Base-by-base conservation (phyloP, 2,113 vertebrate species). In the Ariopsis seemanni region DNA sequence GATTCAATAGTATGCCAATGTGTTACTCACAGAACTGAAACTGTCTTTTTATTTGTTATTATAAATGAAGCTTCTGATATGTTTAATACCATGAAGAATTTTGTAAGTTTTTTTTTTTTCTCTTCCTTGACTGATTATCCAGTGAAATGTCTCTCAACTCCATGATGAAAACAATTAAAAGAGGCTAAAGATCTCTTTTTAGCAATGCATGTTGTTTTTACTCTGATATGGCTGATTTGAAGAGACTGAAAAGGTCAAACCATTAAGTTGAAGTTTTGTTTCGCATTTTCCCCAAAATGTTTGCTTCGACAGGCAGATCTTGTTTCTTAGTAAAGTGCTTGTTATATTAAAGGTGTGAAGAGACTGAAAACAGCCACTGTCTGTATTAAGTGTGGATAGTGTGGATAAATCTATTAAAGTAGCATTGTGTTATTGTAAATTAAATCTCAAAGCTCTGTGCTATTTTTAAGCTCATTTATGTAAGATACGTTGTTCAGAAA, bases 71-170 rank as follows among this genome's bases (percentile, higher is more conserved):
- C 93, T 94, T 95, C 94, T 95, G 94, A 95, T 93, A 92, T 93
- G 95, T 96, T 95, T 96, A 93, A 95, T 94, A 94, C 94, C 93
- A 94, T 93, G 93, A 93, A 94, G 91, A 92, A 92, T 89, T 95
- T 96, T 95, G 94, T 95, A 94, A 94, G 91, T 93, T 94, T 60
- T 87, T 93, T 94, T 95, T 83, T 93, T 93, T 93, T 30, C 27
- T 48, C 71, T 50, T 58, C 92, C 91, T 92, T 93, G 93, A 93
- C 92, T 93, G 89, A 94, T 88, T 88, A 93, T 93, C 94, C 92
- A 94, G 90, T 93, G 94, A 92, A 91, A 91, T 90, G 87, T 90
- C 71, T 91, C 85, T 94, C 93, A 90, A 94, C 93, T 94, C 94
- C 93, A 94, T 90, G 91, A 94, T 95, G 95, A 93, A 96, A 95